Evolutionary conservation across 35 echinoderm and acorn worm genomes (phyloP), one percentile per base, ranked within the genome.

Genomic region (Heliocidaris tuberculata): DNA sequence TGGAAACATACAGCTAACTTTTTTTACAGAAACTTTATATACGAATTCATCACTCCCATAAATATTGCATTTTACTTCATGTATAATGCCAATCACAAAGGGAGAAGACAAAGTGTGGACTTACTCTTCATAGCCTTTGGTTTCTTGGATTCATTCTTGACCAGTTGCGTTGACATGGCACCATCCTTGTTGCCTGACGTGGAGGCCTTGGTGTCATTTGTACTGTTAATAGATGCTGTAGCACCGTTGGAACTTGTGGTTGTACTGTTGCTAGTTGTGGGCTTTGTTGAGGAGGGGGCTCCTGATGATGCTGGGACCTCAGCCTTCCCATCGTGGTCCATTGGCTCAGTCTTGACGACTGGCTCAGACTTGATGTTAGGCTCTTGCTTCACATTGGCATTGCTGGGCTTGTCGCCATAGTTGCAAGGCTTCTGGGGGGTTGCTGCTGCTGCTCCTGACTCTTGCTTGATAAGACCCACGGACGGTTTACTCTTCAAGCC

Each of bases 311-410:
- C 48, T 29, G 91, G 16, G 91, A 48, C 49, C 16, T 48, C 47
- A 13, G 7, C 11, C 8, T 93, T 93, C 48, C 91, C 91, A 31
- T 48, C 91, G 13, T 93, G 91, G 24, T 93, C 91, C 94, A 95
- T 88, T 6, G 96, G 96, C 60, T 96, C 95, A 30, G 86, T 89
- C 93, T 96, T 96, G 30, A 94, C 48, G 85, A 86, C 85, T 17
- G 78, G 85, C 35, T 96, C 94, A 85, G 49, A 95, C 47, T 96
- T 94, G 13, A 92, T 56, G n/a, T 15, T 9, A 2, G 90, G n/a
- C 9, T 92, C 90, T 10, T 31, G 48, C 8, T 92, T 92, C 16
- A 93, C 32, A 29, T 27, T 52, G 19, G 17, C 47, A 85, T 49
- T 78, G 93, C 31, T 94, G 19, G 78, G 93, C 27, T 94, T 94